Base-by-base conservation (phyloP, 2,888 invertebrate genomes). In the Tetragonula carbonaria region DNA sequence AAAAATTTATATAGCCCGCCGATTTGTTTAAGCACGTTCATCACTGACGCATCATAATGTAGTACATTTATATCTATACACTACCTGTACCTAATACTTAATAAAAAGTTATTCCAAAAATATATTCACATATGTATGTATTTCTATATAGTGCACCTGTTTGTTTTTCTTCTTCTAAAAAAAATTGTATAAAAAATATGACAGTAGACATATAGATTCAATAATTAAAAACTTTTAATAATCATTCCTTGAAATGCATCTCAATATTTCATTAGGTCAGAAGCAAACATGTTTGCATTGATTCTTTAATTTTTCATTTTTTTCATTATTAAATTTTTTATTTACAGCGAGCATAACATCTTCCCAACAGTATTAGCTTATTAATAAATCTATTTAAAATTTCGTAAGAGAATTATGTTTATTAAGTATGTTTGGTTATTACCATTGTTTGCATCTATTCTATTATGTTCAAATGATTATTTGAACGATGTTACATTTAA, bases 401-500 rank as follows among this genome's bases (percentile, higher is more conserved):
- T 28, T 28, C 28, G 28, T 28, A 28, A 28, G 14, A 45, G 53
- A 65, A 75, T 72, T 59, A 92, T 93, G 92, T 75, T 88, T 63
- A 86, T 80, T 13, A 94, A 91, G 71, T 93, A 92, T 84, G 45
- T 91, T 78, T 93, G 93, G 92, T 67, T 94, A 59, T 86, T 92
- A 13, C 82, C 92, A 63, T 70, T 91, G 57, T 75, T 92, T 55
- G 86, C 87, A 51, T 85, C 88, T 33, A 53, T 90, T 81, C 74
- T 92, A 33, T 53, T 93, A 23, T 93, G 92, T 85, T 90, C 90
- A 1, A 91, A 91, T 72, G 90, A 91, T 75, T 90, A 91, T 77
- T 80, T 92, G 67, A 87, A 90, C 66, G 70, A 80, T 51, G 78
- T 87, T 11, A 74, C 88, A 21, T 80, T 80, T 74, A 86, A 90